A percentile compares a stretch with the other conserved stretches of the same genome.
These are phyloP conservation scores for Drosophila littoralis DNA, from an alignment of 1,140 invertebrate genomes.

Conservation along the genomic window DNA sequence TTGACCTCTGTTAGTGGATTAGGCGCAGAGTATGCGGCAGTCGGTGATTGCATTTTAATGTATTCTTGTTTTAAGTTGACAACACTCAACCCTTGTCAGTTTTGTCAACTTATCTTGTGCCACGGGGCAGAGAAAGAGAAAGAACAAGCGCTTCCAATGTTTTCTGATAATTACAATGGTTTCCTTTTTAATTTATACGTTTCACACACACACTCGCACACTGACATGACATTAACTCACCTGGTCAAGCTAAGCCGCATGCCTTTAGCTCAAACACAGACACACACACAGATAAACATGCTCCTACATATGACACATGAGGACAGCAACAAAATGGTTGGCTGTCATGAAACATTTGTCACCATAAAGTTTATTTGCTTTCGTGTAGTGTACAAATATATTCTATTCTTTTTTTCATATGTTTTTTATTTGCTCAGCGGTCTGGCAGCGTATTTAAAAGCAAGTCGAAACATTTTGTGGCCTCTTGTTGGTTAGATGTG, in stretches of 20 bases:
- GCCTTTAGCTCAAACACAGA: slow-evolving; percentile 11
- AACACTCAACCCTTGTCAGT: slow-evolving; percentile 51
- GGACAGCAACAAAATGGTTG: slow-evolving; percentile 42
- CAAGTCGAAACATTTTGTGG: slow-evolving; percentile 67
- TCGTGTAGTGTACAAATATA: slow-evolving; percentile 52
- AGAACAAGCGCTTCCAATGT: slow-evolving; percentile 61
- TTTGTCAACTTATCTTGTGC: slow-evolving; percentile 67
- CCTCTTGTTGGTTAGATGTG: slow-evolving; percentile 40
- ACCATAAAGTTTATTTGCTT: slow-evolving; percentile 83
- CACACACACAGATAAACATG: neutral
- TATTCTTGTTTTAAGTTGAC: slow-evolving; percentile 8
- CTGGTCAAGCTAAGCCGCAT: slow-evolving; percentile 28
- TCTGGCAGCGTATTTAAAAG: slow-evolving; percentile 64
- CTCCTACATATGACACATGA: slow-evolving; percentile 4
- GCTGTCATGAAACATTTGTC: slow-evolving; percentile 82
- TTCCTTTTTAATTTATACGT: slow-evolving; percentile 60
- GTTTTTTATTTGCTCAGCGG: slow-evolving; percentile 59
- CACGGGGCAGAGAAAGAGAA: slow-evolving; percentile 21
- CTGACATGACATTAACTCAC: slow-evolving; percentile 22
- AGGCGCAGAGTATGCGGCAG: neutral
- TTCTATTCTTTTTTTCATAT: slow-evolving; percentile 27
- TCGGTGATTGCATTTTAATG: slow-evolving; percentile 1
- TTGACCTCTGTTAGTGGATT: no score
- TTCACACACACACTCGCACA: slow-evolving; percentile 7
- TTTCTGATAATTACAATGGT: slow-evolving; percentile 76